Evolutionary conservation across 2,888 invertebrate genomes (phyloP).

Genomic region (Neuroscelio doddi): DNA sequence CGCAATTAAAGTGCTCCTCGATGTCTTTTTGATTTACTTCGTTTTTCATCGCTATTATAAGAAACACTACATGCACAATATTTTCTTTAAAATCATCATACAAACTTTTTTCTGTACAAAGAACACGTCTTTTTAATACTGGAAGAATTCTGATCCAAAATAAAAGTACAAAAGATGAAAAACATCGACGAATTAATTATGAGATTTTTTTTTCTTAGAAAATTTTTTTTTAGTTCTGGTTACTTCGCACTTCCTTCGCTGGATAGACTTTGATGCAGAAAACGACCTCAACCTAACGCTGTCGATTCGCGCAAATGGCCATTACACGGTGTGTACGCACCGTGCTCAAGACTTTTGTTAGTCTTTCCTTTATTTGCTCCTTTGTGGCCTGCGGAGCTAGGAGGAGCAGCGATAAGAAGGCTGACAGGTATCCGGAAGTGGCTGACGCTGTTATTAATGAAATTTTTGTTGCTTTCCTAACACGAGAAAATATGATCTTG

Average conservation of each 20-base stretch:
- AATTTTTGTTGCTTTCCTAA: constrained; percentile 28
- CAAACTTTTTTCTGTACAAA: no score
- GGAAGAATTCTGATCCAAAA: no score
- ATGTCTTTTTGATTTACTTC: no score
- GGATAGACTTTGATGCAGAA: constrained; percentile 22
- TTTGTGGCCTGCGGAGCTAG: constrained; percentile 40
- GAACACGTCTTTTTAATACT: no score
- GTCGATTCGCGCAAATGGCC: constrained; percentile 15
- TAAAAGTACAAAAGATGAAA: no score
- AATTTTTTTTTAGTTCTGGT: constrained; percentile 16
- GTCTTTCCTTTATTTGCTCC: constrained; percentile 24
- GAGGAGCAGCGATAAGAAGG: constrained; percentile 48
- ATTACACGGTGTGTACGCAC: constrained; percentile 25
- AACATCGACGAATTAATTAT: no score
- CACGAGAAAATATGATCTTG: constrained; percentile 26
- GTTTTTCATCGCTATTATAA: no score
- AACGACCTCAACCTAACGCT: no score
- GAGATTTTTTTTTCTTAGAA: no score
- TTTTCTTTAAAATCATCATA: no score
- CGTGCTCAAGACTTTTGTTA: constrained; percentile 26
- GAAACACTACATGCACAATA: no score
- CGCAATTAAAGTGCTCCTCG: constrained; percentile 30
- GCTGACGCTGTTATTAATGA: constrained; percentile 53
- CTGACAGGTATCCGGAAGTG: constrained; percentile 56
- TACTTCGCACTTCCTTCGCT: constrained; percentile 4